Evolutionary conservation across 2,888 invertebrate genomes (phyloP), one percentile per base, ranked within the genome.

Genomic region (Melinaea menophilus): DNA sequence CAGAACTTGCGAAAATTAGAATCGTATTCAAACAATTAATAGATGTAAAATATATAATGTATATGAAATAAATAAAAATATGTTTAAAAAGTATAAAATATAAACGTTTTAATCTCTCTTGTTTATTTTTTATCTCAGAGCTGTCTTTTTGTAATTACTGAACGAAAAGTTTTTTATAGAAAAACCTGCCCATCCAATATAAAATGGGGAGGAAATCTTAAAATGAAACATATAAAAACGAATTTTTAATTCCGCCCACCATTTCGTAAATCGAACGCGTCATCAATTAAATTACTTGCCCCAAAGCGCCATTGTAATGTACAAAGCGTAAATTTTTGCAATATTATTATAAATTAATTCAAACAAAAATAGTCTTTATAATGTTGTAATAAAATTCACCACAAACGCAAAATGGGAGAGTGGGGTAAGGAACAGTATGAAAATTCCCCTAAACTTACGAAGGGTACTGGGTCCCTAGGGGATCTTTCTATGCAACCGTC

Each of bases 221-320:
- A 67, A 66, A 67, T 59, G 62, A 59, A 69, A 68, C 67, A 65
- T 65, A 62, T 68, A 63, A 61, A 66, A 67, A 61, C 64, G 70
- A 71, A 69, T 70, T 72, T 69, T 73, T 74, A 73, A 74, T 71
- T 71, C 69, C 71, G 71, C 80, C 82, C 84, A 84, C 81, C 82
- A 85, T 88, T 86, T 86, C 80, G 78, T 79, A 81, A 86, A 88
- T 88, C 85, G 88, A 87, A 87, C 82, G 78, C 81, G 85, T 87
- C 88, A 88, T 90, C 89, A 88, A 89, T 90, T 88, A 87, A 88
- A 89, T 90, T 88, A 88, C 86, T 81, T 78, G 79, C 80, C 74
- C 51, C 51, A 51, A 51, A 31, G 51, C 51, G 51, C 80, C 78
- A 84, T 85, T 86, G 84, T 87, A 79, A 81, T 75, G 80, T 76